phyloP scores from a whole-genome alignment of 2,113 vertebrate genomes.

The Excalfactoria chinensis region DNA sequence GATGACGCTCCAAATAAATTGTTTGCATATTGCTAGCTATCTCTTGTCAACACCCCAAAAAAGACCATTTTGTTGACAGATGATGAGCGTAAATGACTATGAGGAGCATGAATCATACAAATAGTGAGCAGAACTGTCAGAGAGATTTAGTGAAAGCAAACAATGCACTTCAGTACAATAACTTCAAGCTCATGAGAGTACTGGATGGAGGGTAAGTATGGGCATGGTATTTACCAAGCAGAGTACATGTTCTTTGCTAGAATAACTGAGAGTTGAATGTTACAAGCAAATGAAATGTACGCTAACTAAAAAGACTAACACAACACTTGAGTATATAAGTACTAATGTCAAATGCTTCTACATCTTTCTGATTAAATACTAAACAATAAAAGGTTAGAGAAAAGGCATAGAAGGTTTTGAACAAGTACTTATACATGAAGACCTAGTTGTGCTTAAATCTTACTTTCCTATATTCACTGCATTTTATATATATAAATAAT shows the following conservation, averaged over 20 bases:
- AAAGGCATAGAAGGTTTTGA: background rate
- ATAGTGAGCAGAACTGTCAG: background rate
- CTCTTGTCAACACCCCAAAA: background rate
- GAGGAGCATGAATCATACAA: background rate
- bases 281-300: background rate
- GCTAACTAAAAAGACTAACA: background rate
- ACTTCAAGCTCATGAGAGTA: background rate
- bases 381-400: background rate
- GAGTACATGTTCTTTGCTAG: rapidly evolving
- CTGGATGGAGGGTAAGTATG: background rate
- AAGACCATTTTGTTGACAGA: background rate
- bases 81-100: background rate
- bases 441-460: background rate
- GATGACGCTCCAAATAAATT: background rate
- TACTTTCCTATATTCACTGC: background rate
- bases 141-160: background rate
- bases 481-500: background rate
- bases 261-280: background rate
- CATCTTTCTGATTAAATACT: background rate
- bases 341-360: background rate
- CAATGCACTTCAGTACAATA: background rate
- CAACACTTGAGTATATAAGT: background rate
- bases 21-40: background rate
- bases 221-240: background rate
- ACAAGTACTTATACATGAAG: background rate